A percentile compares a stretch with the other conserved stretches of the same genome.
phyloP scores from a whole-genome alignment of 2,888 invertebrate species.

The Dryomyza anilis region DNA sequence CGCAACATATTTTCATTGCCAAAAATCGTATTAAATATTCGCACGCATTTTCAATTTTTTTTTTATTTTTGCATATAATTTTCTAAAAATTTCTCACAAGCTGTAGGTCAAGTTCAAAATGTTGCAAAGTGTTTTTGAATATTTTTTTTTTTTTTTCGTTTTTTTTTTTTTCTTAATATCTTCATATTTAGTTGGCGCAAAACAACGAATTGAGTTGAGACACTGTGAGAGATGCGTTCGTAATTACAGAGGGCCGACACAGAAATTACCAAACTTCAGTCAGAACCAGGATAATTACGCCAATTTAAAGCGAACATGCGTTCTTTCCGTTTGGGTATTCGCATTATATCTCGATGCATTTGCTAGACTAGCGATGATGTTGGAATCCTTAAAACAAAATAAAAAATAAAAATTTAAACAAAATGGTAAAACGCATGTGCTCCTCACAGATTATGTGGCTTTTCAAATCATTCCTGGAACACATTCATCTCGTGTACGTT shows the following conservation, averaged over 20 bases:
- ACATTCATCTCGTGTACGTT: constrained; percentile 17
- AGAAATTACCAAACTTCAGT: constrained; percentile 29
- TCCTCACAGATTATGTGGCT: background rate
- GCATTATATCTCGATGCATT: no score
- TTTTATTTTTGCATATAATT: constrained; percentile 4
- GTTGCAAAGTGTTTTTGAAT: no score
- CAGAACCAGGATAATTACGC: constrained; percentile 26
- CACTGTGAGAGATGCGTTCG: constrained; percentile 7
- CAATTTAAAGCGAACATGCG: constrained; percentile 27
- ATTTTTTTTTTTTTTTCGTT: background rate
- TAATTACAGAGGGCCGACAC: constrained; percentile 16
- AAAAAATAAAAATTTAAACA: no score
- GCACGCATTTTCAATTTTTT: background rate
- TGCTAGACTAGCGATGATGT: no score
- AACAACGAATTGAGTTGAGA: background rate
- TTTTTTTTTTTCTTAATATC: background rate
- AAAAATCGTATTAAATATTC: background rate
- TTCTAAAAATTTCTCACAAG: constrained; percentile 25
- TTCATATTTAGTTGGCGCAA: background rate
- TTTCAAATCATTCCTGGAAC: constrained; percentile 25
- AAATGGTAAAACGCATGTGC: no score
- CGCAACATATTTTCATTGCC: background rate
- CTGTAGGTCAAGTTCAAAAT: constrained; percentile 25
- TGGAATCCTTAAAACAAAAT: no score
- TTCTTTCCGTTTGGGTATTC: no score